These are phyloP conservation scores for Anolis sagrei DNA, from an alignment of 2,113 vertebrate species.

Conservation along the genomic window DNA sequence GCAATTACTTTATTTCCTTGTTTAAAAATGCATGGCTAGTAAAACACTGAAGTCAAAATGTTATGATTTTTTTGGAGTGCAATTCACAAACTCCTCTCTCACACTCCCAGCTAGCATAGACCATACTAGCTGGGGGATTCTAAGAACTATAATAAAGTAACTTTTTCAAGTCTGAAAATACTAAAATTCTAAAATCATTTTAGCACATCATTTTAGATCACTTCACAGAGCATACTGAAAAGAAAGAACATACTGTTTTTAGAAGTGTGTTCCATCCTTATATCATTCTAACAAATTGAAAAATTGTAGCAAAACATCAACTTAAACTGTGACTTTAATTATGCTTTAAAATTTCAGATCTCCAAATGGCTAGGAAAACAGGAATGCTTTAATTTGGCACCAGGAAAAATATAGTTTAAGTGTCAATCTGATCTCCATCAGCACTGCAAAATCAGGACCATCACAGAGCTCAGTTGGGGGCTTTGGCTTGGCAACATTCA, in stretches of 20 bases:
- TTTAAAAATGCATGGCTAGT: background rate
- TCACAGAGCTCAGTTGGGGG: too few relatives aligned
- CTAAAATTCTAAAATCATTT: too few relatives aligned
- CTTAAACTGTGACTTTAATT: background rate
- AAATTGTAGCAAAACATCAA: background rate
- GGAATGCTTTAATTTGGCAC: too few relatives aligned
- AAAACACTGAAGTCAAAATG: background rate
- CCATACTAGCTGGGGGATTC: too few relatives aligned
- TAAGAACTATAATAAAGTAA: too few relatives aligned
- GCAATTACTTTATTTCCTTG: background rate
- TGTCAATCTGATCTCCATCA: too few relatives aligned
- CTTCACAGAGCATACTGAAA: background rate
- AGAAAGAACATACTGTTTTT: background rate
- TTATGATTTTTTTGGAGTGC: background rate
- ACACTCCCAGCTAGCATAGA: too few relatives aligned
- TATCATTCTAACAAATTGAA: background rate
- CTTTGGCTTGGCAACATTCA: background rate
- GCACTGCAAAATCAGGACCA: too few relatives aligned
- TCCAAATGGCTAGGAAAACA: too few relatives aligned
- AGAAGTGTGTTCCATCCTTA: background rate
- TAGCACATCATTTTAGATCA: background rate
- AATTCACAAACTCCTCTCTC: background rate
- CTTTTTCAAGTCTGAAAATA: too few relatives aligned
- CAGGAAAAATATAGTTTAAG: too few relatives aligned
- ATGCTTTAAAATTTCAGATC: background rate